These are phyloP conservation scores for Hylaea fasciaria DNA, from an alignment of 2,888 invertebrate genomes.

Conservation along the genomic window DNA sequence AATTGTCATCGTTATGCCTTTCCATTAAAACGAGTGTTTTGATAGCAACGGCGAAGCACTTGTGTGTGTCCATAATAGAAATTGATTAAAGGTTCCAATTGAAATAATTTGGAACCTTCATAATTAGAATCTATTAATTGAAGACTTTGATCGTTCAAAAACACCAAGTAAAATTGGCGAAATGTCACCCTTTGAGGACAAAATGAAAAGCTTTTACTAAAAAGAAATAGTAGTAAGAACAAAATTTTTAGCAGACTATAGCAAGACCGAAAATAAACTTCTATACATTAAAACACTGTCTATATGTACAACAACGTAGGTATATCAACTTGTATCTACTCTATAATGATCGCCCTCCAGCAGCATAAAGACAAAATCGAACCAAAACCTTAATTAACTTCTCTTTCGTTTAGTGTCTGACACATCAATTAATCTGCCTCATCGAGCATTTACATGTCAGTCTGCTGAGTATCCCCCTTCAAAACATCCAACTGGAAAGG, in stretches of 20 bases:
- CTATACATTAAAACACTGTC: no score
- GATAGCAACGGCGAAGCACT: constrained; percentile 28
- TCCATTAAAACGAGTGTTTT: constrained; percentile 47
- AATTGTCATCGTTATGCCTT: constrained; percentile 51
- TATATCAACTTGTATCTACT: no score
- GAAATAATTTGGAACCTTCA: background rate
- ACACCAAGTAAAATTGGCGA: background rate
- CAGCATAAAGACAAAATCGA: constrained; percentile 2
- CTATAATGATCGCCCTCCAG: background rate
- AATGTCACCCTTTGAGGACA: no score
- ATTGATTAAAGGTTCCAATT: constrained; percentile 16
- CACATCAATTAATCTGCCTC: constrained; percentile 56
- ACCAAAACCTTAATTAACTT: constrained; percentile 34
- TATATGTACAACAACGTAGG: no score
- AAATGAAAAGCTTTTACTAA: no score
- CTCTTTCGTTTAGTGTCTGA: constrained; percentile 49
- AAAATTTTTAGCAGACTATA: no score
- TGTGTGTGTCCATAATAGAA: constrained; percentile 9
- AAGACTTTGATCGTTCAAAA: background rate
- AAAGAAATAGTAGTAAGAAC: no score
- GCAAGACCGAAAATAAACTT: no score
- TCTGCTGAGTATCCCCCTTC: constrained; percentile 42
- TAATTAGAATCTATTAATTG: background rate
- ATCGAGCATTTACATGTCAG: constrained; percentile 50
- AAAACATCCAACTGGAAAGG: constrained; percentile 20